phyloP scores from a whole-genome alignment of 2,113 vertebrate genomes.

The Todiramphus saurophagus region DNA sequence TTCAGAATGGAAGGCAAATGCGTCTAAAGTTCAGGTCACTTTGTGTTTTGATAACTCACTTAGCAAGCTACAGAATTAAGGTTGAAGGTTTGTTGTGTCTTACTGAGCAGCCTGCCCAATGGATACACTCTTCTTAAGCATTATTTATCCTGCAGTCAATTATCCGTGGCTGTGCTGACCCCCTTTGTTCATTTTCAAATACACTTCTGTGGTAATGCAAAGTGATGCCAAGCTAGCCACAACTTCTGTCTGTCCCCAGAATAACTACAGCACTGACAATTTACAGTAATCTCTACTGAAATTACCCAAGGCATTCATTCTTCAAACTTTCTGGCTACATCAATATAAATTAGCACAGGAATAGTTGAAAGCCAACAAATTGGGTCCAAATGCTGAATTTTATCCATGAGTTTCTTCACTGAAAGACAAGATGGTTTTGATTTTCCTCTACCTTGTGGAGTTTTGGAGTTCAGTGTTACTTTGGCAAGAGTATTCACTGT shows the following conservation, averaged over 20 bases:
- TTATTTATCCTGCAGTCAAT: background rate
- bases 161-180: background rate
- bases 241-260: slow-evolving; percentile 12
- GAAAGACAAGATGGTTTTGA: background rate
- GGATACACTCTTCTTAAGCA: background rate
- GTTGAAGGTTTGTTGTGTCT: background rate
- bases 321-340: background rate
- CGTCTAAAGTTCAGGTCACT: background rate
- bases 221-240: slow-evolving; percentile 3
- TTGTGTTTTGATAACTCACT: background rate
- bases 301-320: background rate
- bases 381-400: background rate
- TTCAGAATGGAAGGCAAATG: background rate
- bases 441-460: background rate
- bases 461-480: background rate
- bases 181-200: background rate
- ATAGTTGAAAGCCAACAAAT: background rate
- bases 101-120: background rate
- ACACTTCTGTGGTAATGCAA: background rate
- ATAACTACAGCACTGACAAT: background rate
- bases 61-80: background rate
- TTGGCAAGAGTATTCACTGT: background rate
- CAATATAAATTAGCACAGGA: background rate
- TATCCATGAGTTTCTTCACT: background rate
- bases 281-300: slow-evolving; percentile 27